A percentile compares a stretch with the other conserved stretches of the same genome.
phyloP scores from a whole-genome alignment of 2,113 vertebrate genomes.

The Gasterosteus aculeatus region DNA sequence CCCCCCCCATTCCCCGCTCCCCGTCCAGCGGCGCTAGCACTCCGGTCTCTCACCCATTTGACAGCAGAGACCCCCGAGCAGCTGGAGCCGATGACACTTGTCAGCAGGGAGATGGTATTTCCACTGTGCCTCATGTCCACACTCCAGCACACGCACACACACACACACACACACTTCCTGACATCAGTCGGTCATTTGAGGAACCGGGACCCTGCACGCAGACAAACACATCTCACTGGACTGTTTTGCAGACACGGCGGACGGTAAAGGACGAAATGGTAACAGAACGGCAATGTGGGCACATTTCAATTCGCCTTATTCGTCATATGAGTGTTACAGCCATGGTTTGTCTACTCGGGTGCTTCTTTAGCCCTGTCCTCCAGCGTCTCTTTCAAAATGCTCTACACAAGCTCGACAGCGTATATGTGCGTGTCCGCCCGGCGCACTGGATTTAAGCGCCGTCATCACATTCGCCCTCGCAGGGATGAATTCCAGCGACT shows the following conservation, averaged over 20 bases:
- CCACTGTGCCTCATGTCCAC: conserved; percentile 59
- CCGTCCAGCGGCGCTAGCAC: conserved; percentile 39
- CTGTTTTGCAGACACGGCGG: neutral
- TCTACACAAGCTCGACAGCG: too few species aligned
- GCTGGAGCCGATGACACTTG: conserved; percentile 73
- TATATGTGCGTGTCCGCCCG: too few species aligned
- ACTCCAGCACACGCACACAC: conserved; percentile 15
- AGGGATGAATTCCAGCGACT: conserved; percentile 74
- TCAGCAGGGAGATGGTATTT: conserved; percentile 65
- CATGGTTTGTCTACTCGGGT: neutral
- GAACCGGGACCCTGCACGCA: conserved; percentile 29
- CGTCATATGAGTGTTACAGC: too few species aligned
- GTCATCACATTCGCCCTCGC: conserved; percentile 78
- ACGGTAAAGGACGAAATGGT: neutral
- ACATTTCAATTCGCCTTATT: neutral
- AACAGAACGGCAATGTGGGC: neutral
- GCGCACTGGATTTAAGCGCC: conserved; percentile 65
- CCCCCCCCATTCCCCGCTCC: conserved; percentile 22
- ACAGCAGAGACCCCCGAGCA: conserved; percentile 66
- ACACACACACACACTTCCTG: neutral
- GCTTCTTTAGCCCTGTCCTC: conserved; percentile 16
- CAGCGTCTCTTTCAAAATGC: too few species aligned
- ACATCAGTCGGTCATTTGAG: conserved; percentile 50
- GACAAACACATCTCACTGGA: conserved; percentile 17
- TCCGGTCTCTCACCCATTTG: conserved; percentile 49